Base-by-base conservation (phyloP, 2,888 invertebrate species). In the Saturnia japonica region DNA sequence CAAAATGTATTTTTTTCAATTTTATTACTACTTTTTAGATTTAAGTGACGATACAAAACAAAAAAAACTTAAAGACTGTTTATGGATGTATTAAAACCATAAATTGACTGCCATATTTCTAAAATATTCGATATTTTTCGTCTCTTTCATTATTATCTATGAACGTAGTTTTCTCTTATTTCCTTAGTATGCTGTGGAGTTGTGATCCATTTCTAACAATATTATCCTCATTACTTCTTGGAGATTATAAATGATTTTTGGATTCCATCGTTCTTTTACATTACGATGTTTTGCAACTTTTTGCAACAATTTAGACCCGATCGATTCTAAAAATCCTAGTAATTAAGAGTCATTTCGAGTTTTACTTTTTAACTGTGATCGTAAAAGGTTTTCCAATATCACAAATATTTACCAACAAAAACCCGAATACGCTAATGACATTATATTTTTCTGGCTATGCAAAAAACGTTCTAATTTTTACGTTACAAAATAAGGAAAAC, bases 81-180 rank as follows among this genome's bases (percentile, higher is more conserved):
- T 25, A 47, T 67, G 22, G 66, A 70, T 43, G 54, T 67, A 67
- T 67, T 70, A 54, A 57, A 67, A 70, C 51, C 69, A 66, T 51
- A 70, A 40, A 22, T 51, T 67, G 66, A 70, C 70, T 70, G 70
- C 64, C 64, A 69, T 64, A 47, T 69, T 69, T 28, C 8, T 34
- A 60, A 25, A n/a, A n/a, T n/a, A n/a, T n/a, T n/a, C n/a, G n/a
- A n/a, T n/a, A n/a, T n/a, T 19, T 28, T 54, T 22, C 9, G 2
- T 11, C 22, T 60, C 14, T 60, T 60, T 28, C 14, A 12, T 25
- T 25, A 1, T 60, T 25, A 4, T 28, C 6, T 60, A 14, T 60
- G 28, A 1, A 14, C 57, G 28, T 60, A 51, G 6, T 43, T 43
- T 22, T 54, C 54, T 54, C 22, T n/a, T 54, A 54, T 7, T 54